phyloP scores from a whole-genome alignment of 2,113 vertebrate genomes.

The Paedocypris sp. region DNA sequence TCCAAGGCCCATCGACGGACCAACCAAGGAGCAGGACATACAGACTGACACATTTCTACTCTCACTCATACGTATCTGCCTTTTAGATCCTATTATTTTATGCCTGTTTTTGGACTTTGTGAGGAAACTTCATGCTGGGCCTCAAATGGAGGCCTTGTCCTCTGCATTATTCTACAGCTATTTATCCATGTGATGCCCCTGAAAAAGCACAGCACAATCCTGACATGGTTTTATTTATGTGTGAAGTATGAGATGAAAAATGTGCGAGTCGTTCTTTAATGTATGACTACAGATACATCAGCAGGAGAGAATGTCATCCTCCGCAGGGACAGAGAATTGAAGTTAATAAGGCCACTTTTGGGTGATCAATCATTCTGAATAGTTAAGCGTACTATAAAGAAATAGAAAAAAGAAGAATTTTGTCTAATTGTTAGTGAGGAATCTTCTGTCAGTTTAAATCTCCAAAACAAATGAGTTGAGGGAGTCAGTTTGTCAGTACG shows the following conservation, averaged over 20 bases:
- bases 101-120: too few species aligned
- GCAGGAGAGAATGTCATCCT: neutral
- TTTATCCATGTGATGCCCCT: neutral
- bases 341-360: neutral
- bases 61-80: too few species aligned
- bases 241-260: neutral
- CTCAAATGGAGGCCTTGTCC: too few species aligned
- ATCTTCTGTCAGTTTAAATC: neutral
- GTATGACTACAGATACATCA: neutral
- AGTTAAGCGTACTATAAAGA: neutral
- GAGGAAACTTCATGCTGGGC: too few species aligned
- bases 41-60: too few species aligned
- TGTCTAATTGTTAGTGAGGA: neutral
- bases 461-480: too few species aligned
- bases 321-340: neutral
- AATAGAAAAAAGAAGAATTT: neutral
- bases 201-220: neutral
- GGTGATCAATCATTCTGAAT: neutral
- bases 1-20: too few species aligned
- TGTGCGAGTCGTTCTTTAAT: neutral
- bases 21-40: too few species aligned
- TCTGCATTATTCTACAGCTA: neutral
- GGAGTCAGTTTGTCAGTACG: too few species aligned
- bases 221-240: neutral
- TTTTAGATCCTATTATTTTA: too few species aligned